Percentiles rank a stretch among this genome's conserved stretches.
These are phyloP conservation scores for Amphimedon queenslandica DNA, from an alignment of 37 sponge, comb jelly and placozoan species.

Conservation along the genomic window DNA sequence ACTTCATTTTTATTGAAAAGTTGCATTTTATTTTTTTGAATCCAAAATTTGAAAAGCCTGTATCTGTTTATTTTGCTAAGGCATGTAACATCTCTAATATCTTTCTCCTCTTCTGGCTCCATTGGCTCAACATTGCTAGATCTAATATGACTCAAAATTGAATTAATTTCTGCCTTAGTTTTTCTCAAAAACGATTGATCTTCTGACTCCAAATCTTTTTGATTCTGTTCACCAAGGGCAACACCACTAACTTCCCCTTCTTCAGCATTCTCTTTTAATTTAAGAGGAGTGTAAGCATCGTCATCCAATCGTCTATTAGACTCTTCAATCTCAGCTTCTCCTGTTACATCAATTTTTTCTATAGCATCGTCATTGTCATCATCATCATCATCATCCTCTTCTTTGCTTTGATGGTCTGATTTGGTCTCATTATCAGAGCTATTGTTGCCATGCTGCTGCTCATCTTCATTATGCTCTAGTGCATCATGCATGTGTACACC, in stretches of 20 bases:
- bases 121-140: conserved; percentile 11
- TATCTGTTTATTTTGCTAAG: conserved; percentile 26
- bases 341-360: conserved; percentile 37
- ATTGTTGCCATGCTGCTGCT: background rate
- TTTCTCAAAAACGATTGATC: background rate
- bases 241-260: background rate
- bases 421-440: background rate
- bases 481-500: background rate
- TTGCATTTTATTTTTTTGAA: background rate
- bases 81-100: conserved; percentile 21
- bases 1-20: background rate
- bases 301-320: conserved; percentile 17
- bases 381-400: conserved; percentile 4
- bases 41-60: conserved; percentile 72
- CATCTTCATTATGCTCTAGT: background rate
- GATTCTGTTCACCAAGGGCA: background rate
- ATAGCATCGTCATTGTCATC: conserved; percentile 4
- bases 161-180: background rate
- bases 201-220: background rate
- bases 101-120: conserved; percentile 18
- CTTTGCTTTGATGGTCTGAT: background rate
- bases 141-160: background rate
- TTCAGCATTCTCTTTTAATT: background rate
- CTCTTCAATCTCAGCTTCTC: conserved; percentile 53
- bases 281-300: background rate